These are phyloP conservation scores for Myotis vivesi DNA, from an alignment of 2,797 vertebrate genomes.

Conservation along the genomic window DNA sequence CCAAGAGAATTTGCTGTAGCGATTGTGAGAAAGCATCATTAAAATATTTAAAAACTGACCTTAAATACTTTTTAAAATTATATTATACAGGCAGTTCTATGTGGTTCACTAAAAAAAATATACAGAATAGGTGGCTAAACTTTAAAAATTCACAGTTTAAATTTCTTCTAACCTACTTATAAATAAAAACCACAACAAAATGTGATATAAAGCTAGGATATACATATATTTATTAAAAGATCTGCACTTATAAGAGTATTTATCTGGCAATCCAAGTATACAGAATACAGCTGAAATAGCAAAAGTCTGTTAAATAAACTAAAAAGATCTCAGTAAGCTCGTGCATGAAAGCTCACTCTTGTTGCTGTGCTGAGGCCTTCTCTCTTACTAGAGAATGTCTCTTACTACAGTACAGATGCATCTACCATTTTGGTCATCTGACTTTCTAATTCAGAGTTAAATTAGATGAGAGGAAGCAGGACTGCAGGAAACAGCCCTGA, in stretches of 20 bases:
- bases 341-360: not conserved
- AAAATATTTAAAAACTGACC: constrained; percentile 19
- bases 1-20: constrained; percentile 17
- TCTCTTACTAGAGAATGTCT: not conserved
- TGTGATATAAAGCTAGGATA: constrained; percentile 8
- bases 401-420: not conserved
- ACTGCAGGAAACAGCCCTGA: not conserved
- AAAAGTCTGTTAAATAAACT: not conserved
- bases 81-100: not conserved
- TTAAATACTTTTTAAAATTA: constrained; percentile 21
- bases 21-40: not conserved
- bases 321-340: not conserved
- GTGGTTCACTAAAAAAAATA: not conserved
- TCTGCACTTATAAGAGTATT: not conserved
- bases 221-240: not conserved
- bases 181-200: constrained; percentile 8
- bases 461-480: not conserved
- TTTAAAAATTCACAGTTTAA: constrained; percentile 38
- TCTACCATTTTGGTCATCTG: not conserved
- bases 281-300: constrained; percentile 6
- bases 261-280: constrained; percentile 3
- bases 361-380: not conserved
- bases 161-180: not conserved
- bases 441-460: constrained; percentile 17
- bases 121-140: not conserved